Base-by-base conservation (phyloP, 2,113 vertebrate species). In the Microcebus jonahi region DNA sequence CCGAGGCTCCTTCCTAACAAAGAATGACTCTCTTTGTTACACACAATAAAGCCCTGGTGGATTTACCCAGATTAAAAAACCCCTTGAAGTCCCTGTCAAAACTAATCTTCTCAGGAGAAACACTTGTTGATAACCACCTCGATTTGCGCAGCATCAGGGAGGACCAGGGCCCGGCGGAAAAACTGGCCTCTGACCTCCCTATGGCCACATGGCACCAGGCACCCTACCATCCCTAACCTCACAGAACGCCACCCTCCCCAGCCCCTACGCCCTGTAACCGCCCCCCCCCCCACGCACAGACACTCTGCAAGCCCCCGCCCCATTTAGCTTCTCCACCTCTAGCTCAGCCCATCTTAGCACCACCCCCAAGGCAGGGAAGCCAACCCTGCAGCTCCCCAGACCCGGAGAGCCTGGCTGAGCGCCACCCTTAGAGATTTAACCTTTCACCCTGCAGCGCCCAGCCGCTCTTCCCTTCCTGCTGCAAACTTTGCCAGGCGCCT, bases 401-500 rank as follows among this genome's bases (percentile, higher is more conserved):
- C 93, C 36, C 12, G 29, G 31, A 70, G 77, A 57, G 76, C 90
- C 92, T 88, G 82, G 95, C 95, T 85, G 87, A 61, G 87, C 12
- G 73, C 95, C 96, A 93, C 50, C 34, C 59, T 59, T 15, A 8
- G 11, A 11, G 4, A 82, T 93, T 63, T 85, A 91, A 75, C 50
- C 0, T 63, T 1, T 91, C 73, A 59, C 63, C 81, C 92, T 8
- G 76, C 81, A 2, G 87, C 94, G 90, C n/a, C 42, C 77, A 75
- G 97, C 76, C 70, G 55, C 95, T 85, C 53, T 11, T 14, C 42
- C 59, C 88, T 76, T 42, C 95, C 96, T 71, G 93, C 93, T 92
- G 96, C 96, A 97, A 99, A 99, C 98, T 99, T 99, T 98, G 97
- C 96, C 96, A 92, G 97, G 88, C 48, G 53, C 81, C 85, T 82